A percentile compares a stretch with the other conserved stretches of the same genome.
Evolutionary conservation across 2,888 invertebrate species (phyloP).

Genomic region (Orgyia antiqua): DNA sequence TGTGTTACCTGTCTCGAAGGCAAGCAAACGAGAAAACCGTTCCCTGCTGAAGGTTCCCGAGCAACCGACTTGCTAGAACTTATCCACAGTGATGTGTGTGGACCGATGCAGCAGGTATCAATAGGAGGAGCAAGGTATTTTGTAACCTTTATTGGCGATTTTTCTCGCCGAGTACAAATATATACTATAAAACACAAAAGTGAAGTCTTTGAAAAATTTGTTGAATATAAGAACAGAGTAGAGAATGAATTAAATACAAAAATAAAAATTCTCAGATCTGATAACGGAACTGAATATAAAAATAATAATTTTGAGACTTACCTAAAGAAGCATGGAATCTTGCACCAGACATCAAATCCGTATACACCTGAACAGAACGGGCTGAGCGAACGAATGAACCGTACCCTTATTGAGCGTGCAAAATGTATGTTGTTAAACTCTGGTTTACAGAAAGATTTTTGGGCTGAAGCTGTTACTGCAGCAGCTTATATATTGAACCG

Average conservation of each 20-base stretch:
- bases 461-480: background rate
- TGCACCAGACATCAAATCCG: background rate
- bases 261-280: background rate
- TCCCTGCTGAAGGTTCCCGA: constrained; percentile 2
- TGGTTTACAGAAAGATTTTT: background rate
- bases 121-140: constrained; percentile 1
- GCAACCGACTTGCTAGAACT: no score
- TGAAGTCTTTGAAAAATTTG: background rate
- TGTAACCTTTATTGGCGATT: no score
- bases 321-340: no score
- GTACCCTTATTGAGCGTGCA: background rate
- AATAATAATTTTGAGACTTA: background rate
- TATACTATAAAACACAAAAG: background rate
- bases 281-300: background rate
- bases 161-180: no score
- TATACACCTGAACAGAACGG: background rate
- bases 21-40: background rate
- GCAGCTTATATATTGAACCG: constrained; percentile 1
- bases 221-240: background rate
- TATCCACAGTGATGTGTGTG: no score
- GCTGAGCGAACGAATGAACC: background rate
- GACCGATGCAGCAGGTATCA: background rate
- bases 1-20: background rate
- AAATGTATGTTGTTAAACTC: background rate
- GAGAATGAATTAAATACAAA: background rate